A percentile compares a stretch with the other conserved stretches of the same genome.
These are phyloP conservation scores for Aleadryas rufinucha DNA, from an alignment of 2,113 vertebrate genomes.

Conservation along the genomic window DNA sequence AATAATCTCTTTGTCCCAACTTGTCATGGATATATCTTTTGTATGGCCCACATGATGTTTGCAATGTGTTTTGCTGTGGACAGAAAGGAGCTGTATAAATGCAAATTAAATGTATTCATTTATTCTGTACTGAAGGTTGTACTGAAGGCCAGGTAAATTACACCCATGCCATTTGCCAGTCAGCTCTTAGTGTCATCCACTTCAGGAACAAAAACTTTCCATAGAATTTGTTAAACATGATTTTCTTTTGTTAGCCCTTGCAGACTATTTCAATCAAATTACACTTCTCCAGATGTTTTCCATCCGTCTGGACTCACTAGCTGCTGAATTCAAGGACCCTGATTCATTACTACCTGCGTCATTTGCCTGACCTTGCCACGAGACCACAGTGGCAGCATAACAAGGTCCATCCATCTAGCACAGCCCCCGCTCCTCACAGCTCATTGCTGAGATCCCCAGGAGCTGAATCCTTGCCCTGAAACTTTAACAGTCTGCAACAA, in stretches of 20 bases:
- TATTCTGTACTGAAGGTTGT: constrained; percentile 24
- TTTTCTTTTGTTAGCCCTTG: neutral
- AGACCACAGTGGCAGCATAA: neutral
- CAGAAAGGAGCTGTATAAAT: constrained; percentile 43
- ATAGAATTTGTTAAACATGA: neutral
- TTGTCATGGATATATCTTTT: neutral
- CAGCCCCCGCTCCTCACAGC: neutral
- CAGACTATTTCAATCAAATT: neutral
- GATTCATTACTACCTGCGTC: neutral
- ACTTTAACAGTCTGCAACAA: neutral
- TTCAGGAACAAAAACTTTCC: neutral
- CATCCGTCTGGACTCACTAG: neutral
- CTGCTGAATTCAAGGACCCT: neutral
- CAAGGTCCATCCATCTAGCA: accelerated
- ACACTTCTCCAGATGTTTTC: neutral
- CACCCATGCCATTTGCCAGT: neutral
- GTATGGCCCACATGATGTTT: neutral
- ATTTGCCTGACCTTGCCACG: neutral
- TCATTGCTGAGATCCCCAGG: neutral
- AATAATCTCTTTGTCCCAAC: neutral
- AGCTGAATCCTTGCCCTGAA: neutral
- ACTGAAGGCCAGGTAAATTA: constrained; percentile 53
- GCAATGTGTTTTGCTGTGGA: neutral
- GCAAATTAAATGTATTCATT: constrained; percentile 42
- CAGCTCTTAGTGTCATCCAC: neutral